These are phyloP conservation scores for Zaprionus bogoriensis DNA, from an alignment of 2,888 invertebrate genomes.

Conservation along the genomic window DNA sequence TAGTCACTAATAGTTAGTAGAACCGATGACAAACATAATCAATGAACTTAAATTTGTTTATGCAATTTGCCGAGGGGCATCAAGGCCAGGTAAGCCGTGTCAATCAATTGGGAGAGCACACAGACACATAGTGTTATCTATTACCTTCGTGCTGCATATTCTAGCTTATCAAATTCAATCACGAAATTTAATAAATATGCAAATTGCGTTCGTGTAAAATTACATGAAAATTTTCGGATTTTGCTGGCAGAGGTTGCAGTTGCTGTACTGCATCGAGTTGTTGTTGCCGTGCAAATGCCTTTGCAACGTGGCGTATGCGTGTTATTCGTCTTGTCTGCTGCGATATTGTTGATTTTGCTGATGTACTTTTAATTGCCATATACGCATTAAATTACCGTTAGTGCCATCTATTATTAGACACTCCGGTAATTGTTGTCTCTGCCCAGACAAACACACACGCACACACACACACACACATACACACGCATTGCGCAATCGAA, in stretches of 20 bases:
- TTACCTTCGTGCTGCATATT: slow-evolving; percentile 10
- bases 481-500: slow-evolving; percentile 48
- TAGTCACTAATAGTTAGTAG: slow-evolving; percentile 33
- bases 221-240: slow-evolving; percentile 54
- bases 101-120: slow-evolving; percentile 20
- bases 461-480: too few relatives aligned
- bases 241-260: slow-evolving; percentile 34
- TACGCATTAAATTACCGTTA: slow-evolving; percentile 19
- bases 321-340: slow-evolving; percentile 3
- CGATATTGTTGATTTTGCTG: slow-evolving; percentile 30
- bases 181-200: slow-evolving; percentile 73
- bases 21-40: slow-evolving; percentile 19
- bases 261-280: slow-evolving; percentile 1
- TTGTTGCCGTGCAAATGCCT: slow-evolving; percentile 12
- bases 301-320: slow-evolving; percentile 29
- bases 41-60: slow-evolving; percentile 14
- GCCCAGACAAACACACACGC: background rate
- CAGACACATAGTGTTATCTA: slow-evolving; percentile 10
- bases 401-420: slow-evolving; percentile 26
- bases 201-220: slow-evolving; percentile 58
- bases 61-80: slow-evolving; percentile 21
- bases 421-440: slow-evolving; percentile 15
- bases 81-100: background rate
- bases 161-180: slow-evolving; percentile 62
- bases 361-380: slow-evolving; percentile 58